Conservation (phyloP, 37 sponge, comb jelly and placozoan species). For the Beroe ovata region DNA sequence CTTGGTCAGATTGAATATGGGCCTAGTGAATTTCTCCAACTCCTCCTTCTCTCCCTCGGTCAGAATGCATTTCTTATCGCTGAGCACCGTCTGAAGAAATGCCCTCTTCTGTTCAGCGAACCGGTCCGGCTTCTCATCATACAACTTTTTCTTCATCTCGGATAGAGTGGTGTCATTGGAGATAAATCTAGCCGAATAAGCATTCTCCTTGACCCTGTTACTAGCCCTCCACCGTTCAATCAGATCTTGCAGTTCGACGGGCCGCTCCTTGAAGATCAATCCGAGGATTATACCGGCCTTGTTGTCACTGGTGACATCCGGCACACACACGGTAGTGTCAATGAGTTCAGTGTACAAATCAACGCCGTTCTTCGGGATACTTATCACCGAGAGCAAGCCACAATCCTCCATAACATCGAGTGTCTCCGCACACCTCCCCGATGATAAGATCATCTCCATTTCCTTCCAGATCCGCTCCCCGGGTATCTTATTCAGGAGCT, state of each 20-base stretch:
- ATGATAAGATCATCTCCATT: conserved; percentile 13
- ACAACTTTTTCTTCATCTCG: conserved; percentile 1
- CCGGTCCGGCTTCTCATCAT: neutral
- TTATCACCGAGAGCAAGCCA: neutral
- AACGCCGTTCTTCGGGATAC: neutral
- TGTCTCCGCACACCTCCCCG: neutral
- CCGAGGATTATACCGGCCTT: conserved; percentile 32
- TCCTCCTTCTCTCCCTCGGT: neutral
- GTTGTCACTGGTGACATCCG: neutral
- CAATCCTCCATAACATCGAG: conserved; percentile 45
- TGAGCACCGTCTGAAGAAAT: neutral
- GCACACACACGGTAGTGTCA: neutral
- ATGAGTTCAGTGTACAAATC: neutral
- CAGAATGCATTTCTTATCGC: conserved; percentile 1
- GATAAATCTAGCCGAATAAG: neutral
- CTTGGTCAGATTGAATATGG: neutral
- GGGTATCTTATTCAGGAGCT: neutral
- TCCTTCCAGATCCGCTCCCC: conserved; percentile 63
- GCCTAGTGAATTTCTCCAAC: neutral
- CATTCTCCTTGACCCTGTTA: conserved; percentile 27
- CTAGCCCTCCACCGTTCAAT: conserved; percentile 38
- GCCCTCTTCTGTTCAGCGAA: neutral
- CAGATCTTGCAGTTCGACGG: neutral
- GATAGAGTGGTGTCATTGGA: neutral
- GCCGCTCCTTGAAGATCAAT: conserved; percentile 1